These are phyloP conservation scores for Drosophila virilis DNA, from an alignment of 1,140 invertebrate genomes.

Conservation along the genomic window DNA sequence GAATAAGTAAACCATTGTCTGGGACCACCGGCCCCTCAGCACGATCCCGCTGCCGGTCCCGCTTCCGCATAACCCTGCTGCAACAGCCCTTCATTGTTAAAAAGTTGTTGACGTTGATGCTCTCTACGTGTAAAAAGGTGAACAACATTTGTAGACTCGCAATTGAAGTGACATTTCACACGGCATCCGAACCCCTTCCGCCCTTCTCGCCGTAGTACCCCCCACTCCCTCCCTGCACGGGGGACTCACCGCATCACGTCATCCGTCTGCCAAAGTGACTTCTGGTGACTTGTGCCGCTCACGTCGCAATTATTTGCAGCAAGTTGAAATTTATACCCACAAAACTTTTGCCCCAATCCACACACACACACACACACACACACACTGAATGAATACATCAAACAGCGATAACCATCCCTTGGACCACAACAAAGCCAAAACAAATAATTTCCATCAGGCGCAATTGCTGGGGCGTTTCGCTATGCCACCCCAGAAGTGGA, in stretches of 20 bases:
- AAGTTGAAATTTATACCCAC: conserved; percentile 73
- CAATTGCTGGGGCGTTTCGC: conserved; percentile 52
- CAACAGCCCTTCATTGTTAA: conserved; percentile 57
- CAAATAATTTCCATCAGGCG: conserved; percentile 66
- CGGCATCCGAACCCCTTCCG: conserved; percentile 6
- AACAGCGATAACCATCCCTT: conserved; percentile 48
- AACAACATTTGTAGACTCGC: conserved; percentile 78
- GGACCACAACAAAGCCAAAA: conserved; percentile 63
- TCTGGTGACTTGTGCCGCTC: conserved; percentile 49
- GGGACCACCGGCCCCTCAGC: background rate
- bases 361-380: background rate
- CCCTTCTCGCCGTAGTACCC: conserved; percentile 1
- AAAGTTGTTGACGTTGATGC: conserved; percentile 81
- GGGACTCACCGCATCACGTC: conserved; percentile 24
- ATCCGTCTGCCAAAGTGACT: conserved; percentile 70
- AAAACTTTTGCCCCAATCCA: conserved; percentile 36
- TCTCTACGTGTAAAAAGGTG: conserved; percentile 77
- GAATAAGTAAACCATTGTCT: conserved; percentile 79
- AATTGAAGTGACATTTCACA: conserved; percentile 76
- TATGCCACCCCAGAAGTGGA: background rate
- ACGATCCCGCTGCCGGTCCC: conserved; percentile 2
- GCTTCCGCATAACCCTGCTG: conserved; percentile 22
- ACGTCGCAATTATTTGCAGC: conserved; percentile 81
- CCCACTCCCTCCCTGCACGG: background rate
- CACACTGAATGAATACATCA: conserved; percentile 63